A percentile compares a stretch with the other conserved stretches of the same genome.
These are phyloP conservation scores for Drosophila lacicola DNA, from an alignment of 2,888 invertebrate species.

Conservation along the genomic window DNA sequence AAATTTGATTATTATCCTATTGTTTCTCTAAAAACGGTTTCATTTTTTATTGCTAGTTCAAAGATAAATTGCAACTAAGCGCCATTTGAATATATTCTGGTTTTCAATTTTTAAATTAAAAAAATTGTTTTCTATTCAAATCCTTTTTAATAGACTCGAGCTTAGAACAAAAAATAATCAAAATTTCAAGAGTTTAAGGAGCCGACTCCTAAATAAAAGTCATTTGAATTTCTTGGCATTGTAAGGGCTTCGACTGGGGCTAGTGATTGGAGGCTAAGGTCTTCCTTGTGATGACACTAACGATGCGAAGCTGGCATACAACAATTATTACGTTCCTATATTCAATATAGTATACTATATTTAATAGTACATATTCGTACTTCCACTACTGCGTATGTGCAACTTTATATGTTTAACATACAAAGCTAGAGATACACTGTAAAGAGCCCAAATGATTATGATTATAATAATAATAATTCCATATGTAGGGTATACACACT, in stretches of 20 bases:
- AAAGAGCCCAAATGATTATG: slow-evolving; percentile 42
- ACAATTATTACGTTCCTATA: slow-evolving; percentile 83
- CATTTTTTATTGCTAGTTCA: slow-evolving; percentile 6
- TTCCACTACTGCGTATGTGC: slow-evolving; percentile 55
- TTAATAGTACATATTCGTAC: slow-evolving; percentile 49
- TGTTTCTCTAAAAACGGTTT: slow-evolving; percentile 16
- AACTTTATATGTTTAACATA: slow-evolving; percentile 44
- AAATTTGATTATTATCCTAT: not conserved
- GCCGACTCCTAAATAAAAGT: not conserved
- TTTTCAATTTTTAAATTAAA: not conserved
- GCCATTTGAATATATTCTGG: not conserved
- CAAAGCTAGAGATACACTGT: slow-evolving; percentile 40
- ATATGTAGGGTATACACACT: slow-evolving; percentile 17
- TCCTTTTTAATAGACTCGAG: too few relatives aligned
- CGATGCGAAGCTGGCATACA: slow-evolving; percentile 41
- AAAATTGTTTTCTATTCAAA: too few relatives aligned
- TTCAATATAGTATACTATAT: slow-evolving; percentile 66
- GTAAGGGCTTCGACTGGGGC: slow-evolving; percentile 1
- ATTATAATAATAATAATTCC: slow-evolving; percentile 18
- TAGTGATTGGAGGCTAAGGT: slow-evolving; percentile 5
- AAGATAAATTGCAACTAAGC: not conserved
- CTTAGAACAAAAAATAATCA: too few relatives aligned
- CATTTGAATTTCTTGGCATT: not conserved
- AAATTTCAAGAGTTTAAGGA: not conserved
- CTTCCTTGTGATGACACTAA: not conserved